These are phyloP conservation scores for Ornithorhynchus anatinus DNA, from an alignment of 2,113 vertebrate genomes.

Conservation along the genomic window DNA sequence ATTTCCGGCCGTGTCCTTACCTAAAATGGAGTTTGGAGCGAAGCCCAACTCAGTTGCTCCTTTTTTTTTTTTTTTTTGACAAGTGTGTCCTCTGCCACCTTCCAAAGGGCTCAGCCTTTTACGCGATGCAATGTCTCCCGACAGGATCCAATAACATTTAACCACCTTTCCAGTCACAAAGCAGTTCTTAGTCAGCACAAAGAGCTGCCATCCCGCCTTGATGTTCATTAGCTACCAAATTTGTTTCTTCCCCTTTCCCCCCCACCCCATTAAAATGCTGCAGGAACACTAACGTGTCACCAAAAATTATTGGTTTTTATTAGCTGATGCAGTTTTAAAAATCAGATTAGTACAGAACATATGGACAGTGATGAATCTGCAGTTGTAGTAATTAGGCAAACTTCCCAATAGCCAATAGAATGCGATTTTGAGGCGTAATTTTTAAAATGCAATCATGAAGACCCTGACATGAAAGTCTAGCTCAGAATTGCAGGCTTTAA, in stretches of 20 bases:
- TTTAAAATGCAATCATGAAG: background rate
- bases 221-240: background rate
- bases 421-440: background rate
- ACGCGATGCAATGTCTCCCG: background rate
- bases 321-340: background rate
- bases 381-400: background rate
- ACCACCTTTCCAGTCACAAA: fast-evolving
- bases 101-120: background rate
- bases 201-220: fast-evolving
- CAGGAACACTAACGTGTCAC: background rate
- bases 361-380: background rate
- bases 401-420: background rate
- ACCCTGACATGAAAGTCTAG: background rate
- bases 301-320: background rate
- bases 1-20: background rate
- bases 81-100: no score
- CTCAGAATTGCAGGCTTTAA: background rate
- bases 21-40: background rate
- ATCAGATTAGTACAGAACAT: background rate
- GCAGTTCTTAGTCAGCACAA: background rate
- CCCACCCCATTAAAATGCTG: no score
- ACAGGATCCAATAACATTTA: background rate
- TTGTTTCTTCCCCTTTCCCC: fast-evolving
- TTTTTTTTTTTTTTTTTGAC: background rate
- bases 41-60: no score